Base-by-base conservation (phyloP, 1,140 invertebrate genomes). In the Portunus trituberculatus region DNA sequence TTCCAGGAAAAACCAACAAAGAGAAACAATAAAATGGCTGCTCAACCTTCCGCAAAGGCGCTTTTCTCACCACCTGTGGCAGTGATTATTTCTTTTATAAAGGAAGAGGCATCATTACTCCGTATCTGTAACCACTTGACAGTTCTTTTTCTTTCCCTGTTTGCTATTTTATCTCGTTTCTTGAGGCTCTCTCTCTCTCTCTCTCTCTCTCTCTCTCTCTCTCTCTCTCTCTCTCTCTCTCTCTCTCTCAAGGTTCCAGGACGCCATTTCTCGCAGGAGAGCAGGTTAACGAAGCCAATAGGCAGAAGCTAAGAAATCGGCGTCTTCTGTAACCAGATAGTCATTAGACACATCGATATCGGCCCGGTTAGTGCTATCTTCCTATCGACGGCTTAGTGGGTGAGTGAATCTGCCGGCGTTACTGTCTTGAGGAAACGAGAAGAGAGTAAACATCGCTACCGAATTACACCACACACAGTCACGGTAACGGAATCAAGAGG, bases 271-370 rank as follows among this genome's bases (percentile, higher is more conserved):
- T 76, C 67, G 67, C 67, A 20, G 20, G 67, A n/a, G 25, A 76
- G 67, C 67, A 76, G 84, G 84, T 46, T 46, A 32, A 87, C 39
- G 84, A 87, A 87, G 31, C 84, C 31, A 87, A 46, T 39, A 87
- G 84, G 31, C 14, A 31, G 31, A 87, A 39, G 39, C 10, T 46
- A 87, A 87, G 84, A 87, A 39, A 87, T 87, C 84, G 84, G 84
- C 84, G 84, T 87, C 84, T 87, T 87, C 84, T 32, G 84, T 87
- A 87, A 87, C 39, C 84, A 46, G 84, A 87, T 87, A 87, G 84
- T 46, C 39, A 46, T 87, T 87, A 87, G 8, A 46, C n/a, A 4
- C 84, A 28, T n/a, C 84, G 16, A 87, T 87, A 87, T 46, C 84
- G 84, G 31, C 84, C 31, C n/a, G 16, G 29, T 1, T n/a, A 76